phyloP scores from a whole-genome alignment of 2,113 vertebrate genomes.

The Cololabis saira region DNA sequence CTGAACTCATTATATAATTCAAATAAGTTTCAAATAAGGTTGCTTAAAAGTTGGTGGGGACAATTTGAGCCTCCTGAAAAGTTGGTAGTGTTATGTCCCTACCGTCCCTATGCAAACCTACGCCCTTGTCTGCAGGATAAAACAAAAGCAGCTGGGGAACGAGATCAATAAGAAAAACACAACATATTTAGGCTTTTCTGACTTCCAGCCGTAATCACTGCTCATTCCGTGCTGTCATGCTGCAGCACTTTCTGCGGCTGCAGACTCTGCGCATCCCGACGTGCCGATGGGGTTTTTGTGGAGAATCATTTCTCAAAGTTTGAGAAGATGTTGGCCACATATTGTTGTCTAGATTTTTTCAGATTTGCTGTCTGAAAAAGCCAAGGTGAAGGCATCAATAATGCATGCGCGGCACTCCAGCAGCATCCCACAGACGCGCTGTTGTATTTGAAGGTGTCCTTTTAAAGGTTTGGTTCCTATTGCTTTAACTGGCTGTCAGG shows the following conservation, averaged over 20 bases:
- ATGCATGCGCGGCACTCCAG: slow-evolving; percentile 14
- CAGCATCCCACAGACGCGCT: slow-evolving; percentile 8
- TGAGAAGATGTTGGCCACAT: background rate
- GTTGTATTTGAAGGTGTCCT: slow-evolving; percentile 36
- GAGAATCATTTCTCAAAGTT: background rate
- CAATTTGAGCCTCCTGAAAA: too few species aligned
- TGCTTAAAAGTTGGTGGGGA: too few species aligned
- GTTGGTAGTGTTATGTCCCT: too few species aligned
- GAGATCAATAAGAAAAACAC: slow-evolving; percentile 11
- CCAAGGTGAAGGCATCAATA: slow-evolving; percentile 9
- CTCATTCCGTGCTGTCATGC: background rate
- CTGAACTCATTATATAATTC: too few species aligned
- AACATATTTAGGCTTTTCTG: background rate
- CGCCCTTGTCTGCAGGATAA: too few species aligned
- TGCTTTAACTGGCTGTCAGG: slow-evolving; percentile 56
- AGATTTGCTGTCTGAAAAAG: slow-evolving; percentile 5
- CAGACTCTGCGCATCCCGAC: background rate
- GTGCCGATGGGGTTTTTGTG: background rate
- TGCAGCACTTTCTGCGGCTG: background rate
- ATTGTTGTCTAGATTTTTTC: slow-evolving; percentile 16
- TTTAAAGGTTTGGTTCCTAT: slow-evolving; percentile 40
- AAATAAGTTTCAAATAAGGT: too few species aligned
- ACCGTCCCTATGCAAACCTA: too few species aligned
- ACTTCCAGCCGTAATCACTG: background rate
- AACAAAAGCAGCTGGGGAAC: slow-evolving; percentile 20